Conservation (phyloP, 2,113 vertebrate species). For the Cairina moschata region DNA sequence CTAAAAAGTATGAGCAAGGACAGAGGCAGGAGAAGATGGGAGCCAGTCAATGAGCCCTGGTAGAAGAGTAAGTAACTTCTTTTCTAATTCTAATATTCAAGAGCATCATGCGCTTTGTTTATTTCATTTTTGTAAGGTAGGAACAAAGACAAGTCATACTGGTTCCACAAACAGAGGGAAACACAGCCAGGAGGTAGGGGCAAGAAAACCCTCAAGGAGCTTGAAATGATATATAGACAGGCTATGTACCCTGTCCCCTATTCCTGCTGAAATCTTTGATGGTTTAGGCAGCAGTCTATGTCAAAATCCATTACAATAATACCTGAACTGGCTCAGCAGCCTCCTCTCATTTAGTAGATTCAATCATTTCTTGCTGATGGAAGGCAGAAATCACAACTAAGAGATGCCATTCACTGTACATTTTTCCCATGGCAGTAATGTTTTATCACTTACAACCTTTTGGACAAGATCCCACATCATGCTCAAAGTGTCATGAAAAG, state of each 20-base stretch:
- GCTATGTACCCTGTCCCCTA: background rate
- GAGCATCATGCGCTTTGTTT: background rate
- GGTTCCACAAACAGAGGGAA: background rate
- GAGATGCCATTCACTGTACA: constrained; percentile 30
- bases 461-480: constrained; percentile 28
- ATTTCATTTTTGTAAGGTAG: background rate
- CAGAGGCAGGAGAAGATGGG: background rate
- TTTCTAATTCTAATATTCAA: background rate
- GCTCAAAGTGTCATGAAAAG: constrained; percentile 26
- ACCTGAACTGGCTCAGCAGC: constrained; percentile 6
- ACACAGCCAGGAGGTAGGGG: background rate
- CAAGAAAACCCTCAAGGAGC: background rate
- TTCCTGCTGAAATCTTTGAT: background rate
- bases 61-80: background rate
- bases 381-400: constrained; percentile 49
- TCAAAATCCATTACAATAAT: constrained; percentile 54
- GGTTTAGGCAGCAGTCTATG: constrained; percentile 45
- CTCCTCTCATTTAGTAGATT: constrained; percentile 43
- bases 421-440: constrained; percentile 32
- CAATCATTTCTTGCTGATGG: constrained; percentile 53
- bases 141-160: background rate
- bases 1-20: background rate
- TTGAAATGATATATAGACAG: background rate
- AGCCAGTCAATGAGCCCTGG: background rate
- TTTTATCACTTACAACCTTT: constrained; percentile 40